phyloP scores from a whole-genome alignment of 2,888 invertebrate genomes.

The Apantesis nais region DNA sequence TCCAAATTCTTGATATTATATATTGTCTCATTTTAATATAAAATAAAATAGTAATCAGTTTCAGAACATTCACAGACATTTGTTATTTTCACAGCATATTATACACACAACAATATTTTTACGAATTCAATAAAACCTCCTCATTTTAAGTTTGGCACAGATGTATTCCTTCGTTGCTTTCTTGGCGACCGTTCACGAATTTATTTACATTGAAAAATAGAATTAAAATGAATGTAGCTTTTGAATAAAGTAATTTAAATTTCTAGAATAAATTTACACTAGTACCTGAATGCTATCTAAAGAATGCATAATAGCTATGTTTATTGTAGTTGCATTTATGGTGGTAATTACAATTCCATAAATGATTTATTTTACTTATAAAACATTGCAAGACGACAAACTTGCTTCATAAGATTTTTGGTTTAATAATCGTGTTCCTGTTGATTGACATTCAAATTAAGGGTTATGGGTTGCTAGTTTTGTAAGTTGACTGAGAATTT shows the following conservation, averaged over 20 bases:
- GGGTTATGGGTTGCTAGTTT: neutral
- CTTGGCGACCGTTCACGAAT: neutral
- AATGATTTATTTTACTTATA: slow-evolving; percentile 37
- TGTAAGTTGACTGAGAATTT: neutral
- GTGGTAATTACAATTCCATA: slow-evolving; percentile 28
- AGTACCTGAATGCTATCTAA: slow-evolving; percentile 6
- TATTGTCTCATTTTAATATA: no score
- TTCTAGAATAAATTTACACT: neutral
- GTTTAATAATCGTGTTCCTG: neutral
- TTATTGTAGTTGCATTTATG: slow-evolving; percentile 26
- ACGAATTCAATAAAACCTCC: neutral
- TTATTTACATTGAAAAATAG: neutral
- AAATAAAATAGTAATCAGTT: neutral
- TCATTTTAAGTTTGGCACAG: neutral
- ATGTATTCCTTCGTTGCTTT: neutral
- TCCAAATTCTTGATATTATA: neutral
- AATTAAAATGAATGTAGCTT: neutral
- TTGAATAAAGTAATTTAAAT: neutral
- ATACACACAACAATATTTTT: neutral
- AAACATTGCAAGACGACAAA: neutral
- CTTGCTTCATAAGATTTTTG: neutral
- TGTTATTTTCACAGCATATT: neutral
- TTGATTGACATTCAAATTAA: neutral
- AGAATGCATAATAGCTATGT: slow-evolving; percentile 29
- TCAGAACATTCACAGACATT: neutral